Evolutionary conservation across 2,888 invertebrate genomes (phyloP).

Genomic region (Alentia gelatinosa): DNA sequence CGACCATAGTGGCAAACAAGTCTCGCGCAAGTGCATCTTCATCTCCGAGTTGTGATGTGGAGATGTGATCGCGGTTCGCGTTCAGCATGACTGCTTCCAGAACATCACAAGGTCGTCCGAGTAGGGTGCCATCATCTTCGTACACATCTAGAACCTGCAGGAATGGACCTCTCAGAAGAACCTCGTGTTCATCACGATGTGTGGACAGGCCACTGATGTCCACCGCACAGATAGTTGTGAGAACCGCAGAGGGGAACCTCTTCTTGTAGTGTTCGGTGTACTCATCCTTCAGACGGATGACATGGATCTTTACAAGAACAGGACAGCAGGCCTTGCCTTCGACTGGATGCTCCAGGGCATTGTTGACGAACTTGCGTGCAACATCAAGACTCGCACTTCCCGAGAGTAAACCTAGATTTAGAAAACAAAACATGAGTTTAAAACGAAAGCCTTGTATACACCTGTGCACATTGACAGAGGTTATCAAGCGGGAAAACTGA

Average conservation of each 20-base stretch:
- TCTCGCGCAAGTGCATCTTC: conserved; percentile 63
- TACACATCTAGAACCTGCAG: conserved; percentile 63
- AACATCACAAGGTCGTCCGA: conserved; percentile 60
- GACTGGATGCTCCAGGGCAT: not conserved
- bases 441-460: not conserved
- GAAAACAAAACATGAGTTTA: not conserved
- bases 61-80: conserved; percentile 67
- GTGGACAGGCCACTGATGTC: conserved; percentile 65
- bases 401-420: not conserved
- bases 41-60: conserved; percentile 62
- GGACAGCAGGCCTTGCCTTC: conserved; percentile 20
- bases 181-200: conserved; percentile 63
- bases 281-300: conserved; percentile 64
- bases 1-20: conserved; percentile 66
- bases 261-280: conserved; percentile 62
- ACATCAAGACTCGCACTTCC: not conserved
- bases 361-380: not conserved
- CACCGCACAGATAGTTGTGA: conserved; percentile 67
- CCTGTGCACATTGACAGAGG: no score
- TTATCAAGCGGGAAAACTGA: no score
- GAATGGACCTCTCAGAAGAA: conserved; percentile 67
- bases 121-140: conserved; percentile 43
- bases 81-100: conserved; percentile 66
- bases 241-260: conserved; percentile 63
- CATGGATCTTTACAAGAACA: conserved; percentile 64